Evolutionary conservation across 1,140 invertebrate genomes (phyloP).

Genomic region (Popillia japonica): DNA sequence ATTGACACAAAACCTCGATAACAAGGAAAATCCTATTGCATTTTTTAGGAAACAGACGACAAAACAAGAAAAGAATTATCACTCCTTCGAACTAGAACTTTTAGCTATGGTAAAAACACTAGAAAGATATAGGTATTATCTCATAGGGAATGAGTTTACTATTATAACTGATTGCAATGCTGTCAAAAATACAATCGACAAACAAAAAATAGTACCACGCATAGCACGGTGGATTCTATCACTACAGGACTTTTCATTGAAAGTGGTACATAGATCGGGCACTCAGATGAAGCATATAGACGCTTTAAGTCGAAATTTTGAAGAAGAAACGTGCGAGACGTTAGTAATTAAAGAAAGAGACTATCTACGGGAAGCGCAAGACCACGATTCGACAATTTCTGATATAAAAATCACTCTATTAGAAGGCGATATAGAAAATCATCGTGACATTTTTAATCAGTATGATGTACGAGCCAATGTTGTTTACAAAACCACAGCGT

Average conservation of each 20-base stretch:
- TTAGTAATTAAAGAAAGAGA: neutral
- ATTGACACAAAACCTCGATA: neutral
- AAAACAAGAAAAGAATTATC: neutral
- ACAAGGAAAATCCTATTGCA: slow-evolving; percentile 24
- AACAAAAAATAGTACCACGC: slow-evolving; percentile 22
- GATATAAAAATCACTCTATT: too few relatives aligned
- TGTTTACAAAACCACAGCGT: too few relatives aligned
- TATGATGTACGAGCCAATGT: neutral
- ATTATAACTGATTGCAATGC: slow-evolving; percentile 4
- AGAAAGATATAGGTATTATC: neutral
- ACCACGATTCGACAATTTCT: neutral
- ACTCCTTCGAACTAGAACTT: too few relatives aligned
- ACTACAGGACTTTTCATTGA: too few relatives aligned
- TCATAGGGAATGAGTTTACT: neutral
- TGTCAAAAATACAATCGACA: slow-evolving; percentile 13
- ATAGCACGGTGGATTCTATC: slow-evolving; percentile 41
- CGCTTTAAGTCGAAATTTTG: slow-evolving; percentile 55
- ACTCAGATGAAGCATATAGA: slow-evolving; percentile 56
- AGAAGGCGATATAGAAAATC: neutral
- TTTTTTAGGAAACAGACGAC: slow-evolving; percentile 39
- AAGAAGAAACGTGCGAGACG: neutral
- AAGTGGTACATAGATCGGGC: slow-evolving; percentile 51
- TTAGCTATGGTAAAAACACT: too few relatives aligned
- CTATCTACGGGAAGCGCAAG: neutral
- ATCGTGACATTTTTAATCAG: neutral